Percentiles rank a stretch among this genome's conserved stretches.
These are phyloP conservation scores for Microchrysa polita DNA, from an alignment of 2,888 invertebrate species.

Conservation along the genomic window DNA sequence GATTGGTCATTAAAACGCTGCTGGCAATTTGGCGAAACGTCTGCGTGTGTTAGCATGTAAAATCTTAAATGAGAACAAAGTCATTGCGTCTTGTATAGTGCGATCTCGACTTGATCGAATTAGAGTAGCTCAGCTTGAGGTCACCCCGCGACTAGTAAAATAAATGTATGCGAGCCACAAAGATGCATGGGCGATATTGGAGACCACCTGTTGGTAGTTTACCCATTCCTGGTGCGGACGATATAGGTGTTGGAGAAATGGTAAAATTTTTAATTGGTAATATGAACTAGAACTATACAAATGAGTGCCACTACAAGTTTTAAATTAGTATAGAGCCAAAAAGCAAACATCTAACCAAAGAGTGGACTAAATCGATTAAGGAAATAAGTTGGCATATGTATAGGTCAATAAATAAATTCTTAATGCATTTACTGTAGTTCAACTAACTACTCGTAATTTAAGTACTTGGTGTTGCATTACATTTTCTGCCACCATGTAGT, in stretches of 20 bases:
- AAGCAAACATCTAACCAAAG: too few relatives aligned
- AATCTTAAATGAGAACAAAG: constrained; percentile 6
- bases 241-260: background rate
- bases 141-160: background rate
- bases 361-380: too few relatives aligned
- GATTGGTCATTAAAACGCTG: background rate
- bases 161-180: background rate
- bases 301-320: too few relatives aligned
- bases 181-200: background rate
- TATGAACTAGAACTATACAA: too few relatives aligned
- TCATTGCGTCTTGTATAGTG: background rate
- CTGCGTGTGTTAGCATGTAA: too few relatives aligned
- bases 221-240: background rate
- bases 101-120: background rate
- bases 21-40: background rate
- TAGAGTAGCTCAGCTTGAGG: constrained; percentile 1
- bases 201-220: constrained; percentile 20
- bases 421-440: background rate
- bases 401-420: background rate
- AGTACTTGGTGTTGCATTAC: background rate
- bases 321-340: too few relatives aligned
- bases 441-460: background rate
- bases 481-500: background rate
- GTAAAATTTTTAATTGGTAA: too few relatives aligned
- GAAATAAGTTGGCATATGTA: background rate